Evolutionary conservation across 2,113 vertebrate genomes (phyloP).

Genomic region (Eublepharis macularius): DNA sequence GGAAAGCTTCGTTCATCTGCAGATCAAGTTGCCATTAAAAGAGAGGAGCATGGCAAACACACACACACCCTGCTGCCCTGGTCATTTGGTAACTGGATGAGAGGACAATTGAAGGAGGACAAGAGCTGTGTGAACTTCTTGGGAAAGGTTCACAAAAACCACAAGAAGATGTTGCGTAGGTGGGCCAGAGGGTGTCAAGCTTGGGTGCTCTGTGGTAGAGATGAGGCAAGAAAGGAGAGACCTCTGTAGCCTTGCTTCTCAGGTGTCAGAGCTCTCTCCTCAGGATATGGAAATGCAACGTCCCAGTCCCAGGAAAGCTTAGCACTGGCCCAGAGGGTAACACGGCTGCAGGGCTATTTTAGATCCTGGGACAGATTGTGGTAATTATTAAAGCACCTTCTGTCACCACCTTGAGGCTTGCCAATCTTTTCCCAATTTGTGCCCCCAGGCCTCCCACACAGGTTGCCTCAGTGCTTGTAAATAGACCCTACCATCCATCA

Average conservation of each 20-base stretch:
- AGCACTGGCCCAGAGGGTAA: constrained; percentile 5
- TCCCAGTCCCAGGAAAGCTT: constrained; percentile 6
- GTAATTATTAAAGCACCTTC: constrained; percentile 26
- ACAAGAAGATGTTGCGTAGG: neutral
- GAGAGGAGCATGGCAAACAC: neutral
- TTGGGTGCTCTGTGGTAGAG: neutral
- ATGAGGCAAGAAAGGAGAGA: constrained; percentile 22
- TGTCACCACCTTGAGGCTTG: constrained; percentile 19
- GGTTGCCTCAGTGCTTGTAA: neutral
- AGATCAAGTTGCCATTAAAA: neutral
- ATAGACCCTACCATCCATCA: neutral
- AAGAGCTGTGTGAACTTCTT: neutral
- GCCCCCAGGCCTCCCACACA: neutral
- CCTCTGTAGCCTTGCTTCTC: neutral
- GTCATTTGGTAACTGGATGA: neutral
- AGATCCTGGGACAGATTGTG: neutral
- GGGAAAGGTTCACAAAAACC: neutral
- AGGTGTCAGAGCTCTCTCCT: neutral
- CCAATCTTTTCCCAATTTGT: neutral
- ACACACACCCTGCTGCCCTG: too few relatives aligned
- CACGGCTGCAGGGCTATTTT: constrained; percentile 27
- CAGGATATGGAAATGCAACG: neutral
- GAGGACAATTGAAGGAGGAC: neutral
- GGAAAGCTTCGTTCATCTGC: neutral
- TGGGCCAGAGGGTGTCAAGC: neutral